Percentiles rank a stretch among this genome's conserved stretches.
phyloP scores from a whole-genome alignment of 2,888 invertebrate species.

The Drosophila lacicola region DNA sequence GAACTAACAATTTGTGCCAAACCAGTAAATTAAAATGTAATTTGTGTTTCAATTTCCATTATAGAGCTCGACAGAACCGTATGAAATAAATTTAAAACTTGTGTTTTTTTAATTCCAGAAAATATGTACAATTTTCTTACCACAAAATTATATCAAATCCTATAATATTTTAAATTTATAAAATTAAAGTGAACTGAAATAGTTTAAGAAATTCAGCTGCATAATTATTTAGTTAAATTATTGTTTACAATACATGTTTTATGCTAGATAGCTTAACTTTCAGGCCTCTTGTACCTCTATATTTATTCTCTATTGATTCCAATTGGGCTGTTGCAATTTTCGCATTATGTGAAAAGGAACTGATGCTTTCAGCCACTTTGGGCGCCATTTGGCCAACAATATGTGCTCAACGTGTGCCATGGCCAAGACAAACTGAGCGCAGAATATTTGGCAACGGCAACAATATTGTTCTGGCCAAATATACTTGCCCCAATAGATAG shows the following conservation, averaged over 20 bases:
- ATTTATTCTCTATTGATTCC: slow-evolving; percentile 21
- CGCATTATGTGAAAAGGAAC: slow-evolving; percentile 24
- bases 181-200: no score
- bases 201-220: no score
- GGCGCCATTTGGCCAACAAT: slow-evolving; percentile 44
- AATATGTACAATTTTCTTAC: no score
- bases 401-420: slow-evolving; percentile 33
- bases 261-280: no score
- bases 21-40: slow-evolving; percentile 15
- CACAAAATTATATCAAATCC: no score
- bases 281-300: no score
- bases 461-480: slow-evolving; percentile 45
- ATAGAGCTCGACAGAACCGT: no score
- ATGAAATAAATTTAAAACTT: no score
- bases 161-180: no score
- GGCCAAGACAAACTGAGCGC: slow-evolving; percentile 50
- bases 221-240: no score
- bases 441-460: slow-evolving; percentile 61
- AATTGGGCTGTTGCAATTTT: slow-evolving; percentile 19
- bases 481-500: slow-evolving; percentile 43
- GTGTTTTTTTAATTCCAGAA: no score
- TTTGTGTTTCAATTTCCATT: background rate
- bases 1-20: slow-evolving; percentile 21
- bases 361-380: slow-evolving; percentile 43
- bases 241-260: no score